Conservation (phyloP, 2,113 vertebrate genomes). For the Progne subis region DNA sequence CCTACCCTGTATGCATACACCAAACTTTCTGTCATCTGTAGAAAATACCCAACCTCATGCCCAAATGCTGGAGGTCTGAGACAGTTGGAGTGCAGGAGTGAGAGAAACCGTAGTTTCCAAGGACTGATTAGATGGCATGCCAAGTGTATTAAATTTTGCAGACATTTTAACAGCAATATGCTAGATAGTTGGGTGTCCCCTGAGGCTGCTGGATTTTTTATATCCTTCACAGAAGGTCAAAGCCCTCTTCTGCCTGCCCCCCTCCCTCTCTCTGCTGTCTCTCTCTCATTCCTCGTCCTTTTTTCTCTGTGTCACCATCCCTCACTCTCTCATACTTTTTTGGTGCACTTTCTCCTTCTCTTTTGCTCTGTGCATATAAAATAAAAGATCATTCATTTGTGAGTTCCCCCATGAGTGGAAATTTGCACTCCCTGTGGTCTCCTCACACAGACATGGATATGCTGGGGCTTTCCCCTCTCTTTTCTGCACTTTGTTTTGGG, state of each 20-base stretch:
- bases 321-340: neutral
- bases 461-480: slow-evolving; percentile 30
- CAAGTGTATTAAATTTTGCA: slow-evolving; percentile 92
- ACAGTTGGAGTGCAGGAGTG: neutral
- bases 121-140: slow-evolving; percentile 86
- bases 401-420: neutral
- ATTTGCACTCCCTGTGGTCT: slow-evolving; percentile 2
- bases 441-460: slow-evolving; percentile 41
- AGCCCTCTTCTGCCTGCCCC: slow-evolving; percentile 77
- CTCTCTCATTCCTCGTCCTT: neutral
- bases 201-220: slow-evolving; percentile 91
- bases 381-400: neutral
- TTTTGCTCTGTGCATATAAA: neutral
- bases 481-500: slow-evolving; percentile 72
- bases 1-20: neutral
- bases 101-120: slow-evolving; percentile 76
- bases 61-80: slow-evolving; percentile 30
- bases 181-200: slow-evolving; percentile 89
- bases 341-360: neutral
- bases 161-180: slow-evolving; percentile 95
- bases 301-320: slow-evolving; percentile 29
- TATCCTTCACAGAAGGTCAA: slow-evolving; percentile 98
- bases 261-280: slow-evolving; percentile 44
- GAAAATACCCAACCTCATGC: neutral
- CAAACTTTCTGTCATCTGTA: slow-evolving; percentile 17